Evolutionary conservation across 1,140 invertebrate species (phyloP).

Genomic region (Paraescarpia echinospica): DNA sequence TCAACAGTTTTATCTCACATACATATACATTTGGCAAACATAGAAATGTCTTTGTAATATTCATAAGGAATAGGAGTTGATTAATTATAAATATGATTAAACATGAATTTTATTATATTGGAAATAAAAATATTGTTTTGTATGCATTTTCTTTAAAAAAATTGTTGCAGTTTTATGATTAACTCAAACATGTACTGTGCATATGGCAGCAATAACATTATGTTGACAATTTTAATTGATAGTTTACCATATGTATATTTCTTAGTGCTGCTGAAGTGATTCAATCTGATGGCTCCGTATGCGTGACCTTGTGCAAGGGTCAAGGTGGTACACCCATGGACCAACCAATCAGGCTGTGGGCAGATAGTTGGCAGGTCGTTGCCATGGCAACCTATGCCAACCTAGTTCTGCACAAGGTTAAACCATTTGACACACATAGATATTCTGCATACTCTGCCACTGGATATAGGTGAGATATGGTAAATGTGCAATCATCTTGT

Average conservation of each 20-base stretch:
- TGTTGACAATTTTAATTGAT: no score
- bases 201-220: not conserved
- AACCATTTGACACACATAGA: constrained; percentile 55
- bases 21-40: no score
- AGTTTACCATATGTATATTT: not conserved
- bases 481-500: no score
- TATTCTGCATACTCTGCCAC: constrained; percentile 56
- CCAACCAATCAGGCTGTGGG: constrained; percentile 60
- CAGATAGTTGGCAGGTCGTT: constrained; percentile 68
- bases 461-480: constrained; percentile 55
- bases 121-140: no score
- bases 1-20: no score
- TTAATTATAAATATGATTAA: no score
- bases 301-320: constrained; percentile 66
- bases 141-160: no score
- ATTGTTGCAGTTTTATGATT: not conserved
- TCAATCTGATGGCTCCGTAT: constrained; percentile 54
- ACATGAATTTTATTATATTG: no score
- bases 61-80: no score
- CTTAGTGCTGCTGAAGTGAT: constrained; percentile 54
- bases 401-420: constrained; percentile 59
- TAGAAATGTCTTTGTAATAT: no score
- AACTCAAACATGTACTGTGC: no score
- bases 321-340: constrained; percentile 67
- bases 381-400: constrained; percentile 65